Evolutionary conservation across 2,113 vertebrate species (phyloP).

Genomic region (Emydura subglobosa): DNA sequence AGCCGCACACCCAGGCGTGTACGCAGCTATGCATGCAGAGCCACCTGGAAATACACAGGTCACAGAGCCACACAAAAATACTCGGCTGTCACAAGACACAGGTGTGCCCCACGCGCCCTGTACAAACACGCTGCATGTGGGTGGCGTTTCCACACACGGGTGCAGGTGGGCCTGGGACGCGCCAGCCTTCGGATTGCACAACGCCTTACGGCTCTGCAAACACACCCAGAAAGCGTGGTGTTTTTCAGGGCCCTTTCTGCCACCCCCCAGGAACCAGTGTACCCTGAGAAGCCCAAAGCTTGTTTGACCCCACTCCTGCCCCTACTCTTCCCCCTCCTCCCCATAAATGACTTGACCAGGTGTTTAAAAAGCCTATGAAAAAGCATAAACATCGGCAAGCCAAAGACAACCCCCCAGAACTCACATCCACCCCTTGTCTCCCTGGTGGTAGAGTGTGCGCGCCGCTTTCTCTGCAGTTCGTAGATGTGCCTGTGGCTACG

Average conservation of each 20-base stretch:
- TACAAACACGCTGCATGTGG: neutral
- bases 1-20: neutral
- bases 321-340: too few species aligned
- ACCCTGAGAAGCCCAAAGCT: neutral
- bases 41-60: neutral
- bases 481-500: too few species aligned
- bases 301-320: neutral
- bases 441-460: too few species aligned
- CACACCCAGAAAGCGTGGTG: too few species aligned
- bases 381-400: too few species aligned
- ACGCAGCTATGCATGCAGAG: neutral
- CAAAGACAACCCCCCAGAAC: too few species aligned
- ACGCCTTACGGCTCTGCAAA: neutral
- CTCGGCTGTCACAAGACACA: neutral
- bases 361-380: too few species aligned
- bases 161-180: neutral
- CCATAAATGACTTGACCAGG: neutral
- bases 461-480: too few species aligned
- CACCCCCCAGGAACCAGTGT: too few species aligned
- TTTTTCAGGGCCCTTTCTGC: neutral
- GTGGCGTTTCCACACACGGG: too few species aligned
- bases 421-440: too few species aligned
- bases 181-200: neutral
- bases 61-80: neutral
- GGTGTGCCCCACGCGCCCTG: neutral